phyloP scores from a whole-genome alignment of 2,113 vertebrate genomes.

The Athene cunicularia region DNA sequence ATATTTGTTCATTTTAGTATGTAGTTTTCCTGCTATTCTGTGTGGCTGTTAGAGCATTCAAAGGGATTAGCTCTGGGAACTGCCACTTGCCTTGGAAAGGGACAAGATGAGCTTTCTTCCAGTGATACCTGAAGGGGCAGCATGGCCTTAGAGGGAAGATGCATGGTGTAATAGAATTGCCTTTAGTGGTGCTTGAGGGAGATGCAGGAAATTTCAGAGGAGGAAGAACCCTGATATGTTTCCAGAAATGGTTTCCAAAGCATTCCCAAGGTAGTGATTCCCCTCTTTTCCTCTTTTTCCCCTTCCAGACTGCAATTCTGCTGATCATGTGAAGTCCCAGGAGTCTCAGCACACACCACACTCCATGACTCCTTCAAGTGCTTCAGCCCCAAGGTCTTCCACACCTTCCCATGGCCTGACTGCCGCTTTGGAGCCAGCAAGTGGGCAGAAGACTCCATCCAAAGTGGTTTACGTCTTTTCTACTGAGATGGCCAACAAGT shows the following conservation, averaged over 20 bases:
- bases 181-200: background rate
- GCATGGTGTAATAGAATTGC: background rate
- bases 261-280: background rate
- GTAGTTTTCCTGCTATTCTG: background rate
- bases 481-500: conserved; percentile 99
- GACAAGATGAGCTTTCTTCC: background rate
- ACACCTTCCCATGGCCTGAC: conserved; percentile 93
- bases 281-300: background rate
- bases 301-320: conserved; percentile 91
- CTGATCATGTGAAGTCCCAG: conserved; percentile 89
- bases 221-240: background rate
- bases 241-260: background rate
- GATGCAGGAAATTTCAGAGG: background rate
- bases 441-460: conserved; percentile 89
- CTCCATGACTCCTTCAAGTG: conserved; percentile 87
- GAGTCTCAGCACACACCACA: conserved; percentile 85
- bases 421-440: conserved; percentile 82
- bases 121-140: background rate
- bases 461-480: conserved; percentile 99
- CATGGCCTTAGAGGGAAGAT: background rate
- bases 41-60: background rate
- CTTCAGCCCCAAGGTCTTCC: conserved; percentile 83
- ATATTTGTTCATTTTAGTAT: background rate
- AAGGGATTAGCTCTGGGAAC: background rate
- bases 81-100: background rate